Evolutionary conservation across 2,888 invertebrate species (phyloP).

Genomic region (Tigriopus californicus): DNA sequence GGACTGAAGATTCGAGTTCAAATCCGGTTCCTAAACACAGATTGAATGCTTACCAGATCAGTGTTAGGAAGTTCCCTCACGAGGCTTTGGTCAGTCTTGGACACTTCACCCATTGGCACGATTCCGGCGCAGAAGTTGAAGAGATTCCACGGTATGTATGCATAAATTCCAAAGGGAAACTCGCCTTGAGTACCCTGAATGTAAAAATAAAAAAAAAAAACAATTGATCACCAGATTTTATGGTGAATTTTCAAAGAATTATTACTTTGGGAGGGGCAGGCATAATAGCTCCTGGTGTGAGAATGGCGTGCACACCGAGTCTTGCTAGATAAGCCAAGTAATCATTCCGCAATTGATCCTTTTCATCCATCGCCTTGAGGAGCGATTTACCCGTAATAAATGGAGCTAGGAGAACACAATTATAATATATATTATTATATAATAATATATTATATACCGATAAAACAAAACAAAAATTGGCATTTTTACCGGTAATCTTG

Average conservation of each 20-base stretch:
- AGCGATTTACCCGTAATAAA: too few species aligned
- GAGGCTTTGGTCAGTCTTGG: background rate
- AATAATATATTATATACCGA: too few species aligned
- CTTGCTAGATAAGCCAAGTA: background rate
- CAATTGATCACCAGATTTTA: background rate
- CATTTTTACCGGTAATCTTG: too few species aligned
- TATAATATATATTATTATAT: too few species aligned
- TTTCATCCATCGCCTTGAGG: background rate
- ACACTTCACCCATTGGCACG: background rate
- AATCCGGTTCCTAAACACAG: too few species aligned
- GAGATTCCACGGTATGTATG: constrained; percentile 7
- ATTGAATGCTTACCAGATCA: background rate
- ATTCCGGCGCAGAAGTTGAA: constrained; percentile 5
- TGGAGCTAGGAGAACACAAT: too few species aligned
- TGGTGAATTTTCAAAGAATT: background rate
- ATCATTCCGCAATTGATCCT: background rate
- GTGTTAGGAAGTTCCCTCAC: background rate
- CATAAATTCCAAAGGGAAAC: background rate
- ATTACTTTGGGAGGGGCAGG: constrained; percentile 1
- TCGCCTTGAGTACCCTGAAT: background rate
- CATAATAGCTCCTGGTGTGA: background rate
- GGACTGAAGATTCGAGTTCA: too few species aligned
- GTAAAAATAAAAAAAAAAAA: background rate
- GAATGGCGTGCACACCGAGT: background rate
- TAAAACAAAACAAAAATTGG: too few species aligned